Percentiles rank a stretch among this genome's conserved stretches.
These are phyloP conservation scores for Zaprionus taronus DNA, from an alignment of 1,140 invertebrate genomes.

Conservation along the genomic window DNA sequence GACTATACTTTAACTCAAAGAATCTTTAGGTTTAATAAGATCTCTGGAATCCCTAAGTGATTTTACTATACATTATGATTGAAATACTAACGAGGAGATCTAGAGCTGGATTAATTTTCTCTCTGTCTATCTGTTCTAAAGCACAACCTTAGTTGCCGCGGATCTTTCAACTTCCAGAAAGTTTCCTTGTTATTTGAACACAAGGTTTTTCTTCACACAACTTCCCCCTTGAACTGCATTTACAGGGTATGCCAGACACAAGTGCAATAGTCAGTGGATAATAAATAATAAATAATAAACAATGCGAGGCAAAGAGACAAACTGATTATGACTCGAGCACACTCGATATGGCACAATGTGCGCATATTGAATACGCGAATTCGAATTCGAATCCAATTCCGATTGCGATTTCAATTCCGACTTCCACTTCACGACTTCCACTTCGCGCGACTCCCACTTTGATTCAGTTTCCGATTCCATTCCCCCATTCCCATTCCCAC, in stretches of 20 bases:
- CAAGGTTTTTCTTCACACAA: neutral
- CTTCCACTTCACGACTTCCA: slow-evolving; percentile 22
- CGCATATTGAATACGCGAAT: slow-evolving; percentile 51
- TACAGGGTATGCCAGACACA: neutral
- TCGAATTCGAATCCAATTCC: neutral
- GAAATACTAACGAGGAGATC: no score
- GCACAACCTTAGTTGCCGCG: no score
- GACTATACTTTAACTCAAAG: no score
- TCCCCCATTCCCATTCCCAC: slow-evolving; percentile 5
- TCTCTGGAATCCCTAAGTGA: no score
- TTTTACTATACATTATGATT: no score
- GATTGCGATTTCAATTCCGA: slow-evolving; percentile 28
- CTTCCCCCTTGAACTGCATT: neutral
- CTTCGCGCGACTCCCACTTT: slow-evolving; percentile 7
- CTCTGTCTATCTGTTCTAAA: no score
- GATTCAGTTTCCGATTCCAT: slow-evolving; percentile 12
- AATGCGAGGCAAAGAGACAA: neutral
- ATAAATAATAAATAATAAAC: neutral
- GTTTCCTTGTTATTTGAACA: no score
- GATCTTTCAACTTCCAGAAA: no score
- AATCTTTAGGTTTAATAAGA: no score
- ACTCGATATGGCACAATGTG: slow-evolving; percentile 65
- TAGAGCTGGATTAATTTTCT: no score
- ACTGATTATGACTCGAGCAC: neutral
- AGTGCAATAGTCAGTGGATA: neutral